Evolutionary conservation across 1,140 invertebrate genomes (phyloP).

Genomic region (Bombus affinis): DNA sequence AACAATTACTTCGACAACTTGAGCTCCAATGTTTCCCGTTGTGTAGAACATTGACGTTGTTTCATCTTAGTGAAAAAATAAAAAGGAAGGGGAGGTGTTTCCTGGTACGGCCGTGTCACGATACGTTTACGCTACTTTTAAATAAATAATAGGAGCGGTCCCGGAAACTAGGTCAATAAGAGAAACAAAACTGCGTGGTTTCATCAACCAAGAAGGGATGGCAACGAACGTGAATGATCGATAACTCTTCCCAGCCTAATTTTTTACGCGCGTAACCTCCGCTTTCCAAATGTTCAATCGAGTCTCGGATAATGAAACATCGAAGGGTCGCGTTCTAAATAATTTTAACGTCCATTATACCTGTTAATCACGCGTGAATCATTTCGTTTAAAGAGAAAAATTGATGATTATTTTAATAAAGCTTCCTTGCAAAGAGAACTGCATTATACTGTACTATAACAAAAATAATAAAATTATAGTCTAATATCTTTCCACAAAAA

Average conservation of each 20-base stretch:
- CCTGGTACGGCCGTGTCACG: background rate
- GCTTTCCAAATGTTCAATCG: background rate
- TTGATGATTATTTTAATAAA: too few species aligned
- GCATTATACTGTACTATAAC: too few species aligned
- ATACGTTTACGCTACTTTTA: conserved; percentile 6
- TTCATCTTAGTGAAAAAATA: background rate
- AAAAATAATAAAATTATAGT: too few species aligned
- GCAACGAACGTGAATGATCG: background rate
- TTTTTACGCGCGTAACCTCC: background rate
- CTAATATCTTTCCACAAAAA: too few species aligned
- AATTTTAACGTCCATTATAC: background rate
- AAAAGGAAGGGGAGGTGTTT: background rate
- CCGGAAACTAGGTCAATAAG: conserved; percentile 9
- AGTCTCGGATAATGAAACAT: background rate
- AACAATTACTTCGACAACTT: background rate
- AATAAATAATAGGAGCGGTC: conserved; percentile 17
- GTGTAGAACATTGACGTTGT: background rate
- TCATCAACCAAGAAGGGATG: background rate
- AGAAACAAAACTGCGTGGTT: background rate
- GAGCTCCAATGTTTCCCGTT: background rate
- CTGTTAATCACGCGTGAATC: too few species aligned
- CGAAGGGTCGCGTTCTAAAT: background rate
- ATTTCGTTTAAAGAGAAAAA: too few species aligned
- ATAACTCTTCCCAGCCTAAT: background rate
- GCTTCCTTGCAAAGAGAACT: too few species aligned